These are phyloP conservation scores for Galerucella nymphaeae DNA, from an alignment of 2,888 invertebrate genomes.

Conservation along the genomic window DNA sequence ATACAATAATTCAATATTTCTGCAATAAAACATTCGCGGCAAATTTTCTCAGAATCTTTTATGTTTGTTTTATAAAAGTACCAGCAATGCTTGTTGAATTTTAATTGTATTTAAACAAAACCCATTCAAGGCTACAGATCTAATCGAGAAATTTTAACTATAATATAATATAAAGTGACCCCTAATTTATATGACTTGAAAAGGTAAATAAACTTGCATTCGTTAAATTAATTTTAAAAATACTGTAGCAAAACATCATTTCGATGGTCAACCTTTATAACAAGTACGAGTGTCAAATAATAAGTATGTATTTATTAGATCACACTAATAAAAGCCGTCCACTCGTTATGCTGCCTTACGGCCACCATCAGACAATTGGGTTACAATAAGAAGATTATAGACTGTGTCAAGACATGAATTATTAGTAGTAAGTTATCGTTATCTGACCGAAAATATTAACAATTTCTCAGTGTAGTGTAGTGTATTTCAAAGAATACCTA, in stretches of 20 bases:
- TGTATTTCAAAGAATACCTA: too few relatives aligned
- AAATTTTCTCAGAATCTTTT: constrained; percentile 32
- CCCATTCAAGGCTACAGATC: constrained; percentile 25
- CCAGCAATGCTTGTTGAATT: constrained; percentile 24
- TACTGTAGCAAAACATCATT: too few relatives aligned
- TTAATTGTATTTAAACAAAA: constrained; percentile 25
- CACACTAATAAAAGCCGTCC: not conserved
- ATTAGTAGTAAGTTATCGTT: not conserved
- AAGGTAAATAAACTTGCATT: not conserved
- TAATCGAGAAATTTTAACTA: not conserved
- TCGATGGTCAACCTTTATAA: not conserved
- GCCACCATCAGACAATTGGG: constrained; percentile 1
- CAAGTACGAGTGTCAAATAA: not conserved
- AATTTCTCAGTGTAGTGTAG: not conserved
- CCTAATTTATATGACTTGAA: not conserved
- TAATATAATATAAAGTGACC: not conserved
- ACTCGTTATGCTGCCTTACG: not conserved
- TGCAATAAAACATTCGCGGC: constrained; percentile 29
- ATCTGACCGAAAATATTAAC: not conserved
- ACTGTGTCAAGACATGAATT: not conserved
- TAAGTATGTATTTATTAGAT: not conserved
- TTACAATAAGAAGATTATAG: not conserved
- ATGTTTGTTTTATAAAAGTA: constrained; percentile 29
- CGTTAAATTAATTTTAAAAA: too few relatives aligned
- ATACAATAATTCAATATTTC: constrained; percentile 30